These are phyloP conservation scores for Lathronympha strigana DNA, from an alignment of 2,888 invertebrate species.

Conservation along the genomic window DNA sequence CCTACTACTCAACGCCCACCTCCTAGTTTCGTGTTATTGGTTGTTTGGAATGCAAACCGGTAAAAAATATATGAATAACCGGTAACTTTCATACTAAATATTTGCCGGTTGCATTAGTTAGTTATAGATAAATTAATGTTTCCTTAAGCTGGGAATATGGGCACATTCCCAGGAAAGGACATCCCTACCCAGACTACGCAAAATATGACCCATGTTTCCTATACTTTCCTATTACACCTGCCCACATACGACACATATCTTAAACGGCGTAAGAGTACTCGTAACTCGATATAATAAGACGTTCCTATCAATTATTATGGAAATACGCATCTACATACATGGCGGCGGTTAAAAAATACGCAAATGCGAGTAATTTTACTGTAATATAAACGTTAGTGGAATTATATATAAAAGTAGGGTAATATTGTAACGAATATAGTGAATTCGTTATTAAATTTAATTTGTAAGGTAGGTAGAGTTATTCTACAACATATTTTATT, in stretches of 20 bases:
- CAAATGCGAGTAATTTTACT: constrained; percentile 22
- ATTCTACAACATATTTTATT: too few species aligned
- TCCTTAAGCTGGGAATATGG: too few species aligned
- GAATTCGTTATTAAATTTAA: background rate
- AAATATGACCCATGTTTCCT: constrained; percentile 17
- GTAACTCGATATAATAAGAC: background rate
- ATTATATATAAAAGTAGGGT: too few species aligned
- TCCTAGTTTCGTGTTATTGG: too few species aligned
- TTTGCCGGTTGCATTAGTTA: too few species aligned
- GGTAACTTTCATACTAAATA: too few species aligned
- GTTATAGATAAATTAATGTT: too few species aligned
- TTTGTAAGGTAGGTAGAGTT: background rate
- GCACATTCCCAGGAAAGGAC: background rate
- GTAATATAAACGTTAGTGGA: constrained; percentile 23
- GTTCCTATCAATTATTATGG: constrained; percentile 33
- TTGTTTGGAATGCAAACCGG: too few species aligned
- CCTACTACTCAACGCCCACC: too few species aligned
- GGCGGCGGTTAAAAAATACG: constrained; percentile 20
- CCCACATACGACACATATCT: background rate
- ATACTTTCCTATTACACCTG: constrained; percentile 33
- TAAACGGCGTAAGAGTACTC: constrained; percentile 12
- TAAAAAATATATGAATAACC: too few species aligned
- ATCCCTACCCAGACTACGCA: constrained; percentile 10
- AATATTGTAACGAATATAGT: too few species aligned
- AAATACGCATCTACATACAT: constrained; percentile 24